Base-by-base conservation (phyloP, 1,140 invertebrate genomes). In the Panagrolaimus sp. region DNA sequence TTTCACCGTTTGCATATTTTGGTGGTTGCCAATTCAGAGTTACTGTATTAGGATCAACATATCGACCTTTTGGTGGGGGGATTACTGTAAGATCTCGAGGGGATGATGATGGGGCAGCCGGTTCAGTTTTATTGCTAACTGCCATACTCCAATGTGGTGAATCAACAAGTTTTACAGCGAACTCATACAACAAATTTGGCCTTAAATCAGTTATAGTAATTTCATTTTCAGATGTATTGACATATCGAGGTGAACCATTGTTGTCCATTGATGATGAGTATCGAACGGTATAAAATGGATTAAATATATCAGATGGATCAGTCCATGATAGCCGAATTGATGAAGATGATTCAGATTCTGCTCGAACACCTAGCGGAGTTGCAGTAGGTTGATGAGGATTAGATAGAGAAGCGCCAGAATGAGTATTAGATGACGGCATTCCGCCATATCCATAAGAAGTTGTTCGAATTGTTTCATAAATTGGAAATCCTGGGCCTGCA, bases 271-370 rank as follows among this genome's bases (percentile, higher is more conserved):
- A 48, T 9, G 67, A 46, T 1, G 48, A 72, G 51, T 78, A 83
- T 66, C 66, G 53, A 45, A 74, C 63, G 14, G 70, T 70, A 57
- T 77, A 83, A 20, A 76, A 66, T 44, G 64, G 74, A 68, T 76
- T 82, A 89, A 89, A 47, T 92, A 86, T 23, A 90, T 91, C 69
- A 47, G 74, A 78, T 0, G 90, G 90, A 84, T 98, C 96, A 0
- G 91, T 93, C 96, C 96, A 98, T 78, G 92, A 92, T 0, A 98
- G 85, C 9, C 96, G 89, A 7, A 96, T 91, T 0, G 92, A 91
- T 1, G 88, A 89, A 0, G 91, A 88, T 7, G 93, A 96, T 67
- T 96, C 82, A 65, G 94, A 86, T 74, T 90, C 87, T 16, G 92
- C 90, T 85, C 92, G 92, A 13, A 98, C 86, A 0, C 93, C 94